Percentiles rank a stretch among this genome's conserved stretches.
These are phyloP conservation scores for Dendrocincla tyrannina DNA, from an alignment of 2,797 vertebrate genomes.

Conservation along the genomic window DNA sequence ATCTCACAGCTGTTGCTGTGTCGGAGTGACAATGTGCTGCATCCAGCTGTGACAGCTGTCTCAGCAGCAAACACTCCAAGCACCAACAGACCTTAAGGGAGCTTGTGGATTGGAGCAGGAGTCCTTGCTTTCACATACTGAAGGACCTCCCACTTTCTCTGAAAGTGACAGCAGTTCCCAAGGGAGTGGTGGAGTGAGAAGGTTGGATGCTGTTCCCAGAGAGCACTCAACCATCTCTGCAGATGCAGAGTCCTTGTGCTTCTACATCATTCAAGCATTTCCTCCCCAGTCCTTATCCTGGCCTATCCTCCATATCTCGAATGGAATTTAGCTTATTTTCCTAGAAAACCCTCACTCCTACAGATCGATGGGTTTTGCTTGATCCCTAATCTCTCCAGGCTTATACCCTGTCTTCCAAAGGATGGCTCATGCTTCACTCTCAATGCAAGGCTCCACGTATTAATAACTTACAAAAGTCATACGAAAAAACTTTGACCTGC, in stretches of 20 bases:
- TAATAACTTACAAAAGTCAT: background rate
- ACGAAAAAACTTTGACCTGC: background rate
- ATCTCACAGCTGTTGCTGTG: background rate
- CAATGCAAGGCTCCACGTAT: background rate
- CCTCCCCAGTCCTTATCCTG: background rate
- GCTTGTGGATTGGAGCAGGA: background rate
- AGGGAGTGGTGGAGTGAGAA: rapidly evolving
- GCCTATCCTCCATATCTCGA: background rate
- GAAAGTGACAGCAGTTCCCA: background rate
- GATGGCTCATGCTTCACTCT: background rate
- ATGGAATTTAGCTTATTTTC: background rate
- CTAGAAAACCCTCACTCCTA: background rate
- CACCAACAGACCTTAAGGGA: background rate
- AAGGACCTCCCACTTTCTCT: background rate
- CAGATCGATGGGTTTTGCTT: background rate
- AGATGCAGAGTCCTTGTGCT: background rate
- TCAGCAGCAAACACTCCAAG: background rate
- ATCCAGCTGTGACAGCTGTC: background rate
- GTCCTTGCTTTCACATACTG: background rate
- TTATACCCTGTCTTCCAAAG: background rate
- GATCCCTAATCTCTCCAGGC: background rate
- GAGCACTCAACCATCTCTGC: background rate
- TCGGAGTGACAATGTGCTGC: background rate
- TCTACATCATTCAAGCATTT: background rate
- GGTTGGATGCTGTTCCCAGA: background rate